These are phyloP conservation scores for Dynastes maya DNA, from an alignment of 2,888 invertebrate species.

Conservation along the genomic window DNA sequence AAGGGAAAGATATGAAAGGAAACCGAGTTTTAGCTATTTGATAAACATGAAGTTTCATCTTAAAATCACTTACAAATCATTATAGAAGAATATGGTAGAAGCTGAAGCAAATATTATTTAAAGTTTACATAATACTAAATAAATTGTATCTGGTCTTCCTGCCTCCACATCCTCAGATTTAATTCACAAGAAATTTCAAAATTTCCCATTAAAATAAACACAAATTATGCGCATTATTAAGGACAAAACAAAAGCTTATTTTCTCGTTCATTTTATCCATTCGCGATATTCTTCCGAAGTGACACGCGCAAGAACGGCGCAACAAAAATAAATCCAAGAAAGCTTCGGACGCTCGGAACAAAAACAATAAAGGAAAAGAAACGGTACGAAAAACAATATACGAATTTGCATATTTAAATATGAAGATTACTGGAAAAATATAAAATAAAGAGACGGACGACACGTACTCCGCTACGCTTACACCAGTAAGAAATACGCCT, in stretches of 20 bases:
- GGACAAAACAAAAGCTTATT: background rate
- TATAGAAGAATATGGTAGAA: no score
- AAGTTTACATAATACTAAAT: no score
- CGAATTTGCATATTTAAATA: conserved; percentile 64
- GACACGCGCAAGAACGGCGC: conserved; percentile 4
- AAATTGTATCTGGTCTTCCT: no score
- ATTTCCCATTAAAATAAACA: no score
- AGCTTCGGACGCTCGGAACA: background rate
- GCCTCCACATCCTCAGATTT: no score
- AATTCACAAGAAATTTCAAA: no score
- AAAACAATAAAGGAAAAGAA: conserved; percentile 42
- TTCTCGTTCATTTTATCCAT: conserved; percentile 7
- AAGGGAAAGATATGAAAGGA: no score
- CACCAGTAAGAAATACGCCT: background rate
- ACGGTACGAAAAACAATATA: conserved; percentile 59
- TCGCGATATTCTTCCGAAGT: background rate
- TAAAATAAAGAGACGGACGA: conserved; percentile 43
- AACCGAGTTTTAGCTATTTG: no score
- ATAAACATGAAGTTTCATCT: no score
- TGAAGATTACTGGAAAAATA: conserved; percentile 61
- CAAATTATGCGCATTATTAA: no score
- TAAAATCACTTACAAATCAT: no score
- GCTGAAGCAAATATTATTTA: no score
- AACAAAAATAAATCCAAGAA: background rate
- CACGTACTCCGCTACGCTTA: background rate